A percentile compares a stretch with the other conserved stretches of the same genome.
Conservation (phyloP, 2,797 vertebrate genomes). For the Scyliorhinus canicula region DNA sequence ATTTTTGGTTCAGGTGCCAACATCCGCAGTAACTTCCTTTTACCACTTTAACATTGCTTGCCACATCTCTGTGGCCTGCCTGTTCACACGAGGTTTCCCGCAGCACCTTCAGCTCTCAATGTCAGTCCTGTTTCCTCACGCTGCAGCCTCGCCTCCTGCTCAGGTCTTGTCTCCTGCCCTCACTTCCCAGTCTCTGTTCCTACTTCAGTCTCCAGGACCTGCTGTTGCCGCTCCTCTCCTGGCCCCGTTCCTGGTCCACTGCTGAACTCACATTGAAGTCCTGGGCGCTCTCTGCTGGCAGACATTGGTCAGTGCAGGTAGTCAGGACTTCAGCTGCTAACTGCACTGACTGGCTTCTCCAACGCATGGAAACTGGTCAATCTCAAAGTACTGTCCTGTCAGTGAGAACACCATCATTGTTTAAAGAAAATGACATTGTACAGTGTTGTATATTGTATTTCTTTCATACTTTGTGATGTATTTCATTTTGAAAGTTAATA, state of each 20-base stretch:
- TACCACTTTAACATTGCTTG: background rate
- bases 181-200: background rate
- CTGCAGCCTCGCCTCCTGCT: background rate
- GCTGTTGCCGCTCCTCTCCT: background rate
- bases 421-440: too few species aligned
- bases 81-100: too few species aligned
- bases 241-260: too few species aligned
- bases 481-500: too few species aligned
- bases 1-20: too few species aligned
- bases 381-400: background rate
- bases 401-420: too few species aligned
- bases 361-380: background rate
- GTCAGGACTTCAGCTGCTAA: too few species aligned
- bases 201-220: background rate
- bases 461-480: too few species aligned
- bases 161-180: background rate
- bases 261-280: background rate
- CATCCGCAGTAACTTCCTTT: too few species aligned
- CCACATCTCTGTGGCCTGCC: background rate
- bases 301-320: background rate
- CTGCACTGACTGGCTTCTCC: too few species aligned
- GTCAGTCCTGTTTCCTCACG: background rate
- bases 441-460: too few species aligned
- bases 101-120: background rate
- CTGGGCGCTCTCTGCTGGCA: background rate